A percentile compares a stretch with the other conserved stretches of the same genome.
Conservation (phyloP, 2,113 vertebrate genomes). For the Ifrita kowaldi region DNA sequence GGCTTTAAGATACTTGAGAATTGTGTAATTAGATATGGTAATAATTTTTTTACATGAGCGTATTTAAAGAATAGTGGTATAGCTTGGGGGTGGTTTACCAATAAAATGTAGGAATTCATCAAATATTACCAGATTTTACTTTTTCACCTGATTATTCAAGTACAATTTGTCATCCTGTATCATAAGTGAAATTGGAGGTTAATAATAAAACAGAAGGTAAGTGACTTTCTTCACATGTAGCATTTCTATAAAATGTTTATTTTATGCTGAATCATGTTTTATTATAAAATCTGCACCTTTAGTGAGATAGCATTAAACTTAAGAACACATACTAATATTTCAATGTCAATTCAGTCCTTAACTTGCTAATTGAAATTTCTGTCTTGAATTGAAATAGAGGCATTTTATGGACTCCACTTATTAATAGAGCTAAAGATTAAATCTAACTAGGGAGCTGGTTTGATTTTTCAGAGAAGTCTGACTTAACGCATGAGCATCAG, state of each 20-base stretch:
- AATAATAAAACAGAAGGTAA: background rate
- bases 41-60: background rate
- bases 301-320: background rate
- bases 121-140: background rate
- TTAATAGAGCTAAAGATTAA: background rate
- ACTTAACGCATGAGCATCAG: background rate
- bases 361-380: conserved; percentile 10
- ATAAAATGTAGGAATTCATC: background rate
- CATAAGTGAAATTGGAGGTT: background rate
- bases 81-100: background rate
- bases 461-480: background rate
- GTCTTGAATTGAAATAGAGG: background rate
- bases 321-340: background rate
- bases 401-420: background rate
- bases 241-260: background rate
- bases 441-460: background rate
- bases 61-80: background rate
- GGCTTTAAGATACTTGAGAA: background rate
- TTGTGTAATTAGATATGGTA: background rate
- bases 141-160: background rate
- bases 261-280: conserved; percentile 14
- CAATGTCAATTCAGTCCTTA: background rate
- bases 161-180: background rate
- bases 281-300: background rate
- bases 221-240: background rate